Evolutionary conservation across 2,113 vertebrate genomes (phyloP).

Genomic region (Rhizomys pruinosus): DNA sequence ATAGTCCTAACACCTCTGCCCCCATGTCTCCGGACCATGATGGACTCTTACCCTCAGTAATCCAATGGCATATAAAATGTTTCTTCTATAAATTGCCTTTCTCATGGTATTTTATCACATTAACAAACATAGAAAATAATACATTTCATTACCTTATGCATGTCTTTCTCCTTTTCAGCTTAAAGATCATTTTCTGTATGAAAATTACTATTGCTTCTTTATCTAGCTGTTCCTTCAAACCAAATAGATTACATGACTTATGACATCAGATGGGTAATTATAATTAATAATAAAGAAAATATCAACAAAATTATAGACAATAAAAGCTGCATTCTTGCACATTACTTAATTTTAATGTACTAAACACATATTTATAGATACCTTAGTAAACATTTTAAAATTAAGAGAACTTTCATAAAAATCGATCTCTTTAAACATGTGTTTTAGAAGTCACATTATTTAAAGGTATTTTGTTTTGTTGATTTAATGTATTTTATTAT

Average conservation of each 20-base stretch:
- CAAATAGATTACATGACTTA: neutral
- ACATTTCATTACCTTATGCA: neutral
- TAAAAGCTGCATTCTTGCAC: neutral
- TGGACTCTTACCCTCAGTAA: too few species aligned
- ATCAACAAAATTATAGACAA: neutral
- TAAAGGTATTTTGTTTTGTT: neutral
- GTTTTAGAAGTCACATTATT: neutral
- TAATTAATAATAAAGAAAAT: constrained; percentile 20
- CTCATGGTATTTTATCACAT: too few species aligned
- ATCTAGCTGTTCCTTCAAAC: neutral
- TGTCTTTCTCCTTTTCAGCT: neutral
- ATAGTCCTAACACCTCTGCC: too few species aligned
- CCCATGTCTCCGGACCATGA: too few species aligned
- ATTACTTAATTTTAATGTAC: neutral
- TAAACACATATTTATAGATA: neutral
- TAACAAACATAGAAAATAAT: too few species aligned
- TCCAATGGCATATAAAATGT: too few species aligned
- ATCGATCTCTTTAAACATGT: neutral
- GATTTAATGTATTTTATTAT: neutral
- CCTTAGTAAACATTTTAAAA: neutral
- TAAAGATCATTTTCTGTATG: neutral
- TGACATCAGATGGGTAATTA: neutral
- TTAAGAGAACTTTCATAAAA: neutral
- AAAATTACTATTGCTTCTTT: neutral
- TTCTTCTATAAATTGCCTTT: too few species aligned